Conservation (phyloP, 2,888 invertebrate species). For the Pristionchus maxplancki region DNA sequence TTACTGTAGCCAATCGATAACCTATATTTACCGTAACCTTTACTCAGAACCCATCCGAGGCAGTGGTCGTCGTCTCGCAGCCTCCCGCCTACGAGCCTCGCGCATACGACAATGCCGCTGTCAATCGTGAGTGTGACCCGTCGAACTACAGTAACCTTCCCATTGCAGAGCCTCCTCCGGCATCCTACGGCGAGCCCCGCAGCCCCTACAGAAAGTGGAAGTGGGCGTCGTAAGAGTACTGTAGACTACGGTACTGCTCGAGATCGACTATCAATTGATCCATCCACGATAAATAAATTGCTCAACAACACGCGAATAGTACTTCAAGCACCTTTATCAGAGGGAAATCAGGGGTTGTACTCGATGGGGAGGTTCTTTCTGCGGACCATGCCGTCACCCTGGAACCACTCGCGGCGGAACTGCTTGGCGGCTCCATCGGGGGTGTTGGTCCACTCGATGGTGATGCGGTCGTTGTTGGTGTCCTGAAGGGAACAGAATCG, state of each 20-base stretch:
- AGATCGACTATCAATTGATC: not conserved
- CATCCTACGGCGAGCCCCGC: conserved; percentile 57
- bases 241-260: not conserved
- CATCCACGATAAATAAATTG: not conserved
- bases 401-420: too few relatives aligned
- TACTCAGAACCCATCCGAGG: conserved; percentile 29
- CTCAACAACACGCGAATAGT: not conserved
- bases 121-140: conserved; percentile 30
- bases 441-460: too few relatives aligned
- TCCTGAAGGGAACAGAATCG: too few relatives aligned
- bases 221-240: conserved; percentile 55
- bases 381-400: too few relatives aligned
- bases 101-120: conserved; percentile 37
- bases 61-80: conserved; percentile 52
- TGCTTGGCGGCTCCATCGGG: too few relatives aligned
- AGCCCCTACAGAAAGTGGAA: conserved; percentile 68
- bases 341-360: too few relatives aligned
- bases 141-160: not conserved
- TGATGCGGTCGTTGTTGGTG: too few relatives aligned
- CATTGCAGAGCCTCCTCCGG: conserved; percentile 6
- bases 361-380: too few relatives aligned
- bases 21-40: not conserved
- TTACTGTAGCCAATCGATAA: not conserved
- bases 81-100: conserved; percentile 54
- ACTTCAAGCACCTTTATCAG: not conserved